Evolutionary conservation across 2,888 invertebrate genomes (phyloP).

Genomic region (Antheraea yamamai): DNA sequence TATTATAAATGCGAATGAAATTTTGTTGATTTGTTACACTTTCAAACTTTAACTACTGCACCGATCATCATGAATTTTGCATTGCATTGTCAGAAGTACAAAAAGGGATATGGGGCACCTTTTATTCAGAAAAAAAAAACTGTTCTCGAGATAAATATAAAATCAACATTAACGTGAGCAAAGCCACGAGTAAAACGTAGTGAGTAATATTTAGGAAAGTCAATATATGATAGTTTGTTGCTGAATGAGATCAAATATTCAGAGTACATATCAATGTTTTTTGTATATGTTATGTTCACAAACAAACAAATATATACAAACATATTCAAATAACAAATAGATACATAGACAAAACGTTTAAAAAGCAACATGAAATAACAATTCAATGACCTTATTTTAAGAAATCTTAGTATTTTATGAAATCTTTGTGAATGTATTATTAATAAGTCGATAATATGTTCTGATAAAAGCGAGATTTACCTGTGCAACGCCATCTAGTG

Average conservation of each 20-base stretch:
- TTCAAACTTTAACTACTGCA: too few relatives aligned
- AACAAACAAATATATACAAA: background rate
- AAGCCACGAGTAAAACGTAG: background rate
- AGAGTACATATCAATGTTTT: background rate
- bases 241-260: background rate
- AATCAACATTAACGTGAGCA: too few relatives aligned
- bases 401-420: background rate
- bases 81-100: too few relatives aligned
- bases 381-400: too few relatives aligned
- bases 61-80: too few relatives aligned
- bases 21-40: too few relatives aligned
- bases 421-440: background rate
- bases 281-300: background rate
- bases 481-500: constrained; percentile 87
- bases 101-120: too few relatives aligned
- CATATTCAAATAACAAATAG: background rate
- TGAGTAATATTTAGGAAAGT: background rate
- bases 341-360: background rate
- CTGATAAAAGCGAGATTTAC: constrained; percentile 46
- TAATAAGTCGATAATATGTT: background rate
- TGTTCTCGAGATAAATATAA: too few relatives aligned
- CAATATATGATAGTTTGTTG: background rate
- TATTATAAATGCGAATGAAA: too few relatives aligned
- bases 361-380: background rate
- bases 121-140: too few relatives aligned